A percentile compares a stretch with the other conserved stretches of the same genome.
phyloP scores from a whole-genome alignment of 2,797 vertebrate genomes.

The Erethizon dorsatum region DNA sequence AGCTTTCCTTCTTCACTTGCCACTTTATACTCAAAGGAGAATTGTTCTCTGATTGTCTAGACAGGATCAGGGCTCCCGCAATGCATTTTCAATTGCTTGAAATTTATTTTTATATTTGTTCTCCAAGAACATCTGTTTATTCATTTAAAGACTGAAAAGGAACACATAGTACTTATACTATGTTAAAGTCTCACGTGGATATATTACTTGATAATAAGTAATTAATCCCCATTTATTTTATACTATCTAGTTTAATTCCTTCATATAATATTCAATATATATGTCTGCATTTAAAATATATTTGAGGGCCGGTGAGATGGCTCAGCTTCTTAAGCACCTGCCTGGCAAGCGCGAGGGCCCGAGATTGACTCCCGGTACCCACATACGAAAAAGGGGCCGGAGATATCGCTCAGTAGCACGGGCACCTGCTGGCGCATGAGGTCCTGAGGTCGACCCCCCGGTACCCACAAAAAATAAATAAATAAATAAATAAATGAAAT shows the following conservation, averaged over 20 bases:
- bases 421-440: too few relatives aligned
- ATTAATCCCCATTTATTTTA: not conserved
- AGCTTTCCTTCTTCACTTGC: not conserved
- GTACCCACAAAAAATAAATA: too few relatives aligned
- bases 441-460: too few relatives aligned
- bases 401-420: too few relatives aligned
- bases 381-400: too few relatives aligned
- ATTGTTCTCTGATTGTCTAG: slow-evolving; percentile 8
- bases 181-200: not conserved
- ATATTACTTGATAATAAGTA: not conserved
- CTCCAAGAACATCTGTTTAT: not conserved
- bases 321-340: too few relatives aligned
- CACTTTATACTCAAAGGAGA: not conserved
- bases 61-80: not conserved
- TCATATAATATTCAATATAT: not conserved
- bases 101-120: slow-evolving; percentile 59
- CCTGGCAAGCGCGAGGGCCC: too few relatives aligned
- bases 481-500: not conserved
- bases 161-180: not conserved
- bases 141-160: slow-evolving; percentile 1
- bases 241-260: not conserved
- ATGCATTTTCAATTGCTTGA: not conserved
- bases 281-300: not conserved
- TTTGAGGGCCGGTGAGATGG: not conserved
- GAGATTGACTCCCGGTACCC: too few relatives aligned